A percentile compares a stretch with the other conserved stretches of the same genome.
Conservation (phyloP, 2,113 vertebrate genomes). For the Mesembrinibis cayennensis region DNA sequence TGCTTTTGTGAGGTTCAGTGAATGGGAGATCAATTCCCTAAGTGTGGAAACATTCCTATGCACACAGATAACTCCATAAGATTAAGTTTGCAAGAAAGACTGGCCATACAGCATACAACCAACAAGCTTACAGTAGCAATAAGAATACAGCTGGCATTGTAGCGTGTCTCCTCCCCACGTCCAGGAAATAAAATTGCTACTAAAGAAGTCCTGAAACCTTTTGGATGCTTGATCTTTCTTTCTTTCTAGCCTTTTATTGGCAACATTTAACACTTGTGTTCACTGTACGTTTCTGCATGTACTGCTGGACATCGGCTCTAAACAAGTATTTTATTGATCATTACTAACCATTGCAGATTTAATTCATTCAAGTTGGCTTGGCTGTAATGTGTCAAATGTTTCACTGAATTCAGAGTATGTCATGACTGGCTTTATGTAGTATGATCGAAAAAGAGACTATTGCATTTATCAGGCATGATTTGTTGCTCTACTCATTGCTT, state of each 20-base stretch:
- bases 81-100: background rate
- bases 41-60: background rate
- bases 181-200: background rate
- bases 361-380: background rate
- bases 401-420: background rate
- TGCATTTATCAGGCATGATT: background rate
- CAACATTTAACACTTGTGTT: background rate
- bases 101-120: background rate
- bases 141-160: background rate
- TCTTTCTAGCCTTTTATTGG: background rate
- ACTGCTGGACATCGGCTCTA: rapidly evolving
- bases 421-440: background rate
- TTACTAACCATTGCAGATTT: background rate
- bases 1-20: background rate
- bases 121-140: background rate
- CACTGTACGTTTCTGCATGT: background rate
- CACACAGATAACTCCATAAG: background rate
- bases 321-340: background rate
- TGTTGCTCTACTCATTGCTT: background rate
- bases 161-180: background rate
- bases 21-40: background rate
- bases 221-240: background rate
- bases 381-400: background rate
- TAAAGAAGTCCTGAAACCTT: background rate
- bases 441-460: background rate